phyloP scores from a whole-genome alignment of 2,113 vertebrate genomes.

The Trichechus manatus region DNA sequence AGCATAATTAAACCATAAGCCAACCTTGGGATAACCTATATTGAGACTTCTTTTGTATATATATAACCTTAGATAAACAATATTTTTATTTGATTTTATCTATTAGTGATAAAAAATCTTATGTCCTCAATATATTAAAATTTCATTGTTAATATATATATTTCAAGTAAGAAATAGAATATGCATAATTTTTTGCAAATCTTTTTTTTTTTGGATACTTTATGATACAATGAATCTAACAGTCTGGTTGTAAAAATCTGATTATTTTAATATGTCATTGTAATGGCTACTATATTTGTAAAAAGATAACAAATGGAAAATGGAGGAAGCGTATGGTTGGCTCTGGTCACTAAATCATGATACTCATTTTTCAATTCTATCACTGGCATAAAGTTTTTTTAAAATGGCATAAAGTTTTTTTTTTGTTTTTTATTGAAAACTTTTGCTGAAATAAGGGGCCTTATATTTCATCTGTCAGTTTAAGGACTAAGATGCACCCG shows the following conservation, averaged over 20 bases:
- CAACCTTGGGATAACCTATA: neutral
- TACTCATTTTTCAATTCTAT: neutral
- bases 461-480: neutral
- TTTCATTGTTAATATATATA: neutral
- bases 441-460: neutral
- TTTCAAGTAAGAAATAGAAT: neutral
- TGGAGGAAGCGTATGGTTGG: neutral
- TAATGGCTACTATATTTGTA: neutral
- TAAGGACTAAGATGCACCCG: too few relatives aligned
- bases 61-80: neutral
- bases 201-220: neutral
- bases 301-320: neutral
- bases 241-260: neutral
- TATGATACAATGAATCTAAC: neutral
- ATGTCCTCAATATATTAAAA: neutral
- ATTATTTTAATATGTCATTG: conserved; percentile 29
- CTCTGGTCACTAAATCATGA: neutral
- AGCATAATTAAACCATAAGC: neutral
- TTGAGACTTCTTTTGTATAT: neutral
- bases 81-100: conserved; percentile 19
- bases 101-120: neutral
- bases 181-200: neutral
- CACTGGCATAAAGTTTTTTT: too few relatives aligned
- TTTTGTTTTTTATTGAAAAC: neutral
- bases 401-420: too few relatives aligned